These are phyloP conservation scores for Conomelus anceps DNA, from an alignment of 2,888 invertebrate species.

Conservation along the genomic window DNA sequence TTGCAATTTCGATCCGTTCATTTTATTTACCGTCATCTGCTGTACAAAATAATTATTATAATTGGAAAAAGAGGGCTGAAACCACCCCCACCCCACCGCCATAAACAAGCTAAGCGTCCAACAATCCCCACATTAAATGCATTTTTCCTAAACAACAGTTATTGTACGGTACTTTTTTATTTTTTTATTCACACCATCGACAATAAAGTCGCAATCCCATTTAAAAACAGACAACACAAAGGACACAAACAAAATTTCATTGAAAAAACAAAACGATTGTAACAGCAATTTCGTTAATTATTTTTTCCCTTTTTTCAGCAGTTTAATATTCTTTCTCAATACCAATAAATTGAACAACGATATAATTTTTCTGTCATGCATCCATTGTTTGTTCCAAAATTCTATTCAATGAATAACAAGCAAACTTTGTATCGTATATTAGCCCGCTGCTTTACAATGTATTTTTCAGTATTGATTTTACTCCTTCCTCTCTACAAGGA, in stretches of 20 bases:
- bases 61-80: background rate
- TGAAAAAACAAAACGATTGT: background rate
- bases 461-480: background rate
- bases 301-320: background rate
- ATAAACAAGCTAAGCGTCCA: background rate
- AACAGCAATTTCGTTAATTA: background rate
- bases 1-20: background rate
- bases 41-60: background rate
- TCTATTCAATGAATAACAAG: background rate
- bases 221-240: background rate
- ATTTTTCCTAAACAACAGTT: background rate
- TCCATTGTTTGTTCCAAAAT: background rate
- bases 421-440: background rate
- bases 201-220: background rate
- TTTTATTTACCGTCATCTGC: background rate
- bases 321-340: background rate
- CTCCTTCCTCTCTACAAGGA: background rate
- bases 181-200: background rate
- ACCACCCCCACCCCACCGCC: background rate
- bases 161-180: background rate
- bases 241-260: background rate
- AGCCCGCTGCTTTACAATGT: background rate
- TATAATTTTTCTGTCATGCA: background rate
- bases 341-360: background rate
- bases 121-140: background rate